phyloP scores from a whole-genome alignment of 2,888 invertebrate species.

The Caenorhabditis doughertyi region DNA sequence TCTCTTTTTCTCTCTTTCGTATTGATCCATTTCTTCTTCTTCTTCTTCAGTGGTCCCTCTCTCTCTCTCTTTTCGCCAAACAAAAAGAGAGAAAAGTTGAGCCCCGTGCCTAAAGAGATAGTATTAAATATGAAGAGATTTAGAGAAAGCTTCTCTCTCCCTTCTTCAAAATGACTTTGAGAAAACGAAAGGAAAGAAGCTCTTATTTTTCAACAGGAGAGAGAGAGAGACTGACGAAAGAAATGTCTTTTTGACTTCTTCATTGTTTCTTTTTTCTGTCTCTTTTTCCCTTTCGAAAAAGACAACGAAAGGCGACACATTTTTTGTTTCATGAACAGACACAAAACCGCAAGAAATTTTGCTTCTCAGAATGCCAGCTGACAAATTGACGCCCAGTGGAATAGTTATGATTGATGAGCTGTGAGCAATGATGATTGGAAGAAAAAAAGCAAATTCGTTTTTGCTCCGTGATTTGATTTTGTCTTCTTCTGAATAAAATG shows the following conservation, averaged over 20 bases:
- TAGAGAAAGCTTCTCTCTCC: constrained; percentile 5
- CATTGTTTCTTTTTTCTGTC: constrained; percentile 23
- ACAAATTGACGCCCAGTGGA: constrained; percentile 31
- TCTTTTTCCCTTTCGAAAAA: background rate
- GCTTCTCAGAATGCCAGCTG: constrained; percentile 17
- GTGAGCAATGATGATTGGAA: constrained; percentile 26
- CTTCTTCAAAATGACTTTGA: constrained; percentile 53
- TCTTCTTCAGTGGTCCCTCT: constrained; percentile 30
- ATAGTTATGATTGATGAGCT: constrained; percentile 50
- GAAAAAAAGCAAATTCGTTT: background rate
- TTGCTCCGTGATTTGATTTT: background rate
- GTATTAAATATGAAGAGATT: background rate
- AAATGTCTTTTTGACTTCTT: constrained; percentile 13
- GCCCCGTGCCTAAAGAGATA: constrained; percentile 26
- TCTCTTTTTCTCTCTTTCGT: background rate
- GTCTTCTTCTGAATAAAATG: background rate
- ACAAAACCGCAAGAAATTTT: background rate
- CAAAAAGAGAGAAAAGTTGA: constrained; percentile 43
- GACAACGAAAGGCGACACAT: constrained; percentile 8
- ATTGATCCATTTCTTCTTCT: constrained; percentile 16
- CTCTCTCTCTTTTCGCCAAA: constrained; percentile 29
- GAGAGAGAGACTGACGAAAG: no score
- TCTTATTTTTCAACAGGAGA: constrained; percentile 15
- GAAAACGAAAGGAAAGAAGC: constrained; percentile 26
- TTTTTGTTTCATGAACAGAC: no score